Evolutionary conservation across 2,797 vertebrate species (phyloP).

Genomic region (Scolopax bukidnonensis): DNA sequence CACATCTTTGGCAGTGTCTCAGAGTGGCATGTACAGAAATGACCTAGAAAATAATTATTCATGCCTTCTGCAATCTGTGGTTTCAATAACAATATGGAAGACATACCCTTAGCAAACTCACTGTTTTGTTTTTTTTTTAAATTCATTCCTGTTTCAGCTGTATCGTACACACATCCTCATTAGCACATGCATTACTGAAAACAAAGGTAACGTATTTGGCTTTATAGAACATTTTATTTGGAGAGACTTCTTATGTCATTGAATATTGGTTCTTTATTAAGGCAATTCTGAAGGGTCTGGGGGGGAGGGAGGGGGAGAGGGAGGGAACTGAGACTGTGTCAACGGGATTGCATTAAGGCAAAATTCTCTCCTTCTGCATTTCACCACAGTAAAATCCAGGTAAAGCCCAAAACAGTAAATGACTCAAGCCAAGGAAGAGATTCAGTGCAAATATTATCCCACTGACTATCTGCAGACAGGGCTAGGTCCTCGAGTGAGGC

Average conservation of each 20-base stretch:
- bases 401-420: slow-evolving; percentile 22
- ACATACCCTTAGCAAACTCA: background rate
- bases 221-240: slow-evolving; percentile 71
- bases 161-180: background rate
- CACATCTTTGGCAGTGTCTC: background rate
- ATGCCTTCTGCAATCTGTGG: background rate
- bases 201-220: slow-evolving; percentile 1
- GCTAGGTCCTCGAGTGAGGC: background rate
- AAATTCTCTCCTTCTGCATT: slow-evolving; percentile 56
- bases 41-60: background rate
- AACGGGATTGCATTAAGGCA: slow-evolving; percentile 47
- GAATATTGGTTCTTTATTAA: slow-evolving; percentile 63
- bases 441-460: slow-evolving; percentile 56
- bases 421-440: slow-evolving; percentile 42
- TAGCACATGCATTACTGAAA: background rate
- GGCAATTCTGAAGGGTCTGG: slow-evolving; percentile 44
- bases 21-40: background rate
- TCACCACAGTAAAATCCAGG: background rate
- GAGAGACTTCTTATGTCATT: background rate
- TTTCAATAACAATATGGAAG: background rate
- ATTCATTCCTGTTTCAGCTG: background rate
- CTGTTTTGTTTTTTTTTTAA: background rate
- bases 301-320: background rate
- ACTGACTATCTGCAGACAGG: background rate
- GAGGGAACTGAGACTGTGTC: background rate